Evolutionary conservation across 1,140 invertebrate genomes (phyloP), one percentile per base, ranked within the genome.

Genomic region (Platyscapa corneri): DNA sequence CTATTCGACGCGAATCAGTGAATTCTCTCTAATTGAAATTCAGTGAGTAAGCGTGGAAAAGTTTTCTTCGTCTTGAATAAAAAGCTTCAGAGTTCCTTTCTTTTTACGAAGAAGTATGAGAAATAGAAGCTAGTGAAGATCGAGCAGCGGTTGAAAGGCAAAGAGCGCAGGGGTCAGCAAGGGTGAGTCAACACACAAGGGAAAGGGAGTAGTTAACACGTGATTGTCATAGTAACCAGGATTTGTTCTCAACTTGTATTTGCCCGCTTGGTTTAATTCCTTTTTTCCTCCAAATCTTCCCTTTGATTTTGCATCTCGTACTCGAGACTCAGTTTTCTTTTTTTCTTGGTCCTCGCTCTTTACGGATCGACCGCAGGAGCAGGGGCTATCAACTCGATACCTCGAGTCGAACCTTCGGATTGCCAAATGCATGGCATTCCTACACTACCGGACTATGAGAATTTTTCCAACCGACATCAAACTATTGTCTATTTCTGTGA

Each of bases 401-500:
- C 46, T 6, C 46, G 16, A 53, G 75, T 6, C 46, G 16, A 53
- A 46, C 42, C 49, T 72, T 82, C 14, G 37, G 16, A 42, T 12
- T 53, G 42, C 39, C 14, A 42, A 53, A 72, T 70, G 64, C 32
- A 27, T 39, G 46, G 82, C 72, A 65, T 76, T 83, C 82, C 82
- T 34, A 74, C 30, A 39, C 39, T 39, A 30, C 2, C 46, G 18
- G 12, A 42, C 46, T 23, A 34, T n/a, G 42, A 53, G 65, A 75
- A 74, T 82, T 82, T 82, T 82, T 74, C 49, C 14, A 64, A 53
- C 46, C 42, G 7, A 32, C 74, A 70, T 84, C 78, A 30, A 82
- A 82, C 78, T 70, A 81, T 86, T 82, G 86, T 83, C 86, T 85
- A 74, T 79, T 82, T 82, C 37, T 82, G 46, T 23, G 67, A 64